A percentile compares a stretch with the other conserved stretches of the same genome.
phyloP scores from a whole-genome alignment of 2,888 invertebrate genomes.

The Pyrrhosoma nymphula region DNA sequence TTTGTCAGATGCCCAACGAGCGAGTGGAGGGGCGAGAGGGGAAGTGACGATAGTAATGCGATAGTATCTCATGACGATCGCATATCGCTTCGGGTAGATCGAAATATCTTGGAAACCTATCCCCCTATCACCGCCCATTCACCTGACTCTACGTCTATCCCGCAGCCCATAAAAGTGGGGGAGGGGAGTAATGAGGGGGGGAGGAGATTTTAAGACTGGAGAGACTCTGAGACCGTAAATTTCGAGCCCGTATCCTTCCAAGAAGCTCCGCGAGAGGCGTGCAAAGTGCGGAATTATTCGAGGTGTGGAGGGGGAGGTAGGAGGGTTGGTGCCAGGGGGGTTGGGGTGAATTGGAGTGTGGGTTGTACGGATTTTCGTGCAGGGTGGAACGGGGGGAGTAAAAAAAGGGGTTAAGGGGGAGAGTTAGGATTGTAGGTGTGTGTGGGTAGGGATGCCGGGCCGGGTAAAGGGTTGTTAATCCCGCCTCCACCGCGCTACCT shows the following conservation, averaged over 20 bases:
- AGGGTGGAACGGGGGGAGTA: not conserved
- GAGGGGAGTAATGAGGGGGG: no score
- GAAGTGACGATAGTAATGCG: no score
- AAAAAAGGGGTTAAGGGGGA: not conserved
- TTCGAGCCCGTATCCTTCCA: constrained; percentile 43
- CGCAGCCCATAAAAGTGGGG: not conserved
- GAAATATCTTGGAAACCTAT: no score
- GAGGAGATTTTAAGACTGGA: not conserved
- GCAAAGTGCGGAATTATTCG: constrained; percentile 58
- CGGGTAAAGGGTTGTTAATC: constrained; percentile 40
- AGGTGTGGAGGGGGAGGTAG: not conserved
- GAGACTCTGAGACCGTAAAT: constrained; percentile 12
- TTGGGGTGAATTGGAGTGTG: not conserved
- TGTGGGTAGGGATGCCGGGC: not conserved
- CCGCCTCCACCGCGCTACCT: not conserved
- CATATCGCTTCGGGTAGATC: no score
- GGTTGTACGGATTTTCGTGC: not conserved
- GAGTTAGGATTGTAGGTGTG: not conserved
- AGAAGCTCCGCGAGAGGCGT: constrained; percentile 56
- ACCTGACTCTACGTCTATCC: not conserved
- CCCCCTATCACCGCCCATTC: not conserved
- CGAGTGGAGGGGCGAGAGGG: no score
- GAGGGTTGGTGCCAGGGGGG: not conserved
- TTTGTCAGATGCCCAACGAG: no score
- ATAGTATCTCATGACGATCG: no score